Conservation (phyloP, 2,888 invertebrate genomes). For the Coremacera marginata region DNA sequence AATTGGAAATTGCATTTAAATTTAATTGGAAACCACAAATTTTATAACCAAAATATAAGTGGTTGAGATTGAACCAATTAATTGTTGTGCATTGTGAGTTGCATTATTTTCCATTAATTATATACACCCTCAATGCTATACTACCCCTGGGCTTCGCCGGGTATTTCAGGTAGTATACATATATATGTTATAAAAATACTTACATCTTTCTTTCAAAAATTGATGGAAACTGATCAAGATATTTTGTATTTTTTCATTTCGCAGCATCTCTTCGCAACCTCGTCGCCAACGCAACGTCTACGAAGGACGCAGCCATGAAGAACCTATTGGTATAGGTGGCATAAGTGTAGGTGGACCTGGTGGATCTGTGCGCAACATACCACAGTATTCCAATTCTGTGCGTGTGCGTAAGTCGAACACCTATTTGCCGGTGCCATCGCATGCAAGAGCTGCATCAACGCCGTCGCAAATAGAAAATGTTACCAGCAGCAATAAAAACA, state of each 20-base stretch:
- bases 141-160: too few species aligned
- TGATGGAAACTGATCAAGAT: background rate
- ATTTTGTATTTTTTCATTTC: constrained; percentile 37
- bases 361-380: constrained; percentile 53
- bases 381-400: constrained; percentile 65
- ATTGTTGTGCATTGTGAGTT: too few species aligned
- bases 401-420: constrained; percentile 64
- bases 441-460: constrained; percentile 68
- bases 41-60: too few species aligned
- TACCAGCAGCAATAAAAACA: constrained; percentile 43
- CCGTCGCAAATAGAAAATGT: constrained; percentile 68
- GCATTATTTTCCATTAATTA: too few species aligned
- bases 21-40: too few species aligned
- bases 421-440: constrained; percentile 66
- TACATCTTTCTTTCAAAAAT: background rate
- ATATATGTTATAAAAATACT: too few species aligned
- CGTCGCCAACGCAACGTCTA: constrained; percentile 53
- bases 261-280: constrained; percentile 45
- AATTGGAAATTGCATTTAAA: too few species aligned
- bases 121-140: too few species aligned
- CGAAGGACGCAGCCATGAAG: constrained; percentile 45
- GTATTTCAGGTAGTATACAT: too few species aligned
- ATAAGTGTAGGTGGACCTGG: constrained; percentile 23
- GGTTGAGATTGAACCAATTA: too few species aligned
- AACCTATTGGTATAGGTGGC: constrained; percentile 40